A percentile compares a stretch with the other conserved stretches of the same genome.
These are phyloP conservation scores for Trissolcus basalis DNA, from an alignment of 1,140 invertebrate genomes.

Conservation along the genomic window DNA sequence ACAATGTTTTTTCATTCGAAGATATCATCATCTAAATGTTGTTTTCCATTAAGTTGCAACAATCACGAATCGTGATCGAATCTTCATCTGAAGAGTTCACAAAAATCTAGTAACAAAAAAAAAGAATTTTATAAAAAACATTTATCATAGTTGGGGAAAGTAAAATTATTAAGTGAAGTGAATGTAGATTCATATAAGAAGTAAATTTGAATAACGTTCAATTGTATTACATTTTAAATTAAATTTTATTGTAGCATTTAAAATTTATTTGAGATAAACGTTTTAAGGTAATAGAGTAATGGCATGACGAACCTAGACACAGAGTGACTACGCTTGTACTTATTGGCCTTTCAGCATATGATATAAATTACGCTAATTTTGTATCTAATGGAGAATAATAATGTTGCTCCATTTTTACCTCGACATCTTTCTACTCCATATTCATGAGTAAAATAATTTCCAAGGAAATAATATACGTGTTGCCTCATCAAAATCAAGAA, in stretches of 20 bases:
- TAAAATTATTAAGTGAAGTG: too few species aligned
- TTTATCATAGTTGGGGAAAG: too few species aligned
- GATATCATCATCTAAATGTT: too few species aligned
- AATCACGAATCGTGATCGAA: too few species aligned
- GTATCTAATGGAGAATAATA: slow-evolving; percentile 35
- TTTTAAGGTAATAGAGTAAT: slow-evolving; percentile 42
- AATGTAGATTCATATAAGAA: too few species aligned
- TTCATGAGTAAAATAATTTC: neutral
- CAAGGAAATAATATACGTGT: neutral
- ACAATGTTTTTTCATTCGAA: neutral
- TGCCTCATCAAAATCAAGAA: too few species aligned
- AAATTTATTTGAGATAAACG: slow-evolving; percentile 39
- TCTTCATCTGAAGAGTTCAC: too few species aligned
- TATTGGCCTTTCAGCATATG: slow-evolving; percentile 39
- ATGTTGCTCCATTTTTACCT: slow-evolving; percentile 22
- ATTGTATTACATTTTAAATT: neutral
- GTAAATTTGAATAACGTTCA: too few species aligned
- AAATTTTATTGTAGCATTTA: slow-evolving; percentile 15
- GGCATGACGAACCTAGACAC: slow-evolving; percentile 29
- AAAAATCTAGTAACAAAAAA: too few species aligned
- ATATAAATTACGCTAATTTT: slow-evolving; percentile 46
- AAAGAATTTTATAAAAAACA: too few species aligned
- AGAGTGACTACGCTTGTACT: slow-evolving; percentile 25
- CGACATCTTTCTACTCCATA: neutral
- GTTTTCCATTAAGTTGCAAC: too few species aligned